Base-by-base conservation (phyloP, 2,888 invertebrate genomes). In the Rapana venosa region DNA sequence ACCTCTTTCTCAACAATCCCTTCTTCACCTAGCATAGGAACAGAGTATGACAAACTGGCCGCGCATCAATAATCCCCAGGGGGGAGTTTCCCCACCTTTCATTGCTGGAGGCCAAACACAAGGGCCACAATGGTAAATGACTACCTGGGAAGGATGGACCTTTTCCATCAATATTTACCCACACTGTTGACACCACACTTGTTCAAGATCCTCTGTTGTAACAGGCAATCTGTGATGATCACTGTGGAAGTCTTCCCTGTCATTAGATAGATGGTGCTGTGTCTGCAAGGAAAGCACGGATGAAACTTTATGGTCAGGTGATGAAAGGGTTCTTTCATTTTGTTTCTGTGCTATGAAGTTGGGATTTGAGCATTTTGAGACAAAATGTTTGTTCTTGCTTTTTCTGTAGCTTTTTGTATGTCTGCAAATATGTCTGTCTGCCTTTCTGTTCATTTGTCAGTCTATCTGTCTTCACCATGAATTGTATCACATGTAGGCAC, bases 61-160 rank as follows among this genome's bases (percentile, higher is more conserved):
- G n/a, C 74, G n/a, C 47, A 47, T n/a, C 74, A 11, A 26, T 74
- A 74, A 74, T 26, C 74, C n/a, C 26, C n/a, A n/a, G n/a, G 74
- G n/a, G 8, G n/a, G 74, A n/a, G 74, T 74, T 74, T 26, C 6
- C 13, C 6, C 0, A 11, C n/a, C n/a, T n/a, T 22, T 26, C n/a
- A n/a, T n/a, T 30, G 74, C 74, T 8, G 13, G 74, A 74, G 74
- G 74, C 26, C 22, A 74, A 74, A 5, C 74, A n/a, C 74, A 74
- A n/a, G n/a, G 74, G n/a, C n/a, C 74, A 74, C 74, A 74, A 74
- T 74, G 74, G 74, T 13, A 74, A 74, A 74, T 74, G n/a, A 74
- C 30, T n/a, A n/a, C 74, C 74, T 74, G 22, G 74, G n/a, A 26
- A 8, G 74, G 74, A 26, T 74, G 26, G n/a, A 30, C n/a, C 74